Percentiles rank a stretch among this genome's conserved stretches.
These are phyloP conservation scores for Stenurella melanura DNA, from an alignment of 2,888 invertebrate genomes.

Conservation along the genomic window DNA sequence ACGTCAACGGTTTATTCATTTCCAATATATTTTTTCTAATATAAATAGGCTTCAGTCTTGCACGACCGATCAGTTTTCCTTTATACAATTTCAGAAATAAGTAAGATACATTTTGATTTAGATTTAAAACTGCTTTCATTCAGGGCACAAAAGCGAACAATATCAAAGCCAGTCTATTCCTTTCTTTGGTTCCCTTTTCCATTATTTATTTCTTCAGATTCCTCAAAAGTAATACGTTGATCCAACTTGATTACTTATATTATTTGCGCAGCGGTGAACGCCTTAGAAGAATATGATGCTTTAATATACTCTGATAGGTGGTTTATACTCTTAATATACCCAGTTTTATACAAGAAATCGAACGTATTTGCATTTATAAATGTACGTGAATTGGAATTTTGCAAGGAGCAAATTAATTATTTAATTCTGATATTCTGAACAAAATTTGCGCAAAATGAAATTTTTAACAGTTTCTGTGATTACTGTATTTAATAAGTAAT, in stretches of 20 bases:
- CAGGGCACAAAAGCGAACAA: slow-evolving; percentile 12
- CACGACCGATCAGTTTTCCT: slow-evolving; percentile 6
- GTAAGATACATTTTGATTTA: slow-evolving; percentile 8
- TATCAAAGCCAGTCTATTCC: slow-evolving; percentile 25
- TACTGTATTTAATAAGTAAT: too few species aligned
- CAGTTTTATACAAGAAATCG: too few species aligned
- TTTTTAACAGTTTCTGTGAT: too few species aligned
- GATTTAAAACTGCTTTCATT: slow-evolving; percentile 22
- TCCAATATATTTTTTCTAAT: too few species aligned
- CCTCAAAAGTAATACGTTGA: slow-evolving; percentile 8
- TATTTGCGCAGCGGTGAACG: neutral
- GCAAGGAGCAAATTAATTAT: too few species aligned
- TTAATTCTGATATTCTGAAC: too few species aligned
- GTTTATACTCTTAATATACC: too few species aligned
- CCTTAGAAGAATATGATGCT: neutral
- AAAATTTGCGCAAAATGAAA: too few species aligned
- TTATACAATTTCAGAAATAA: slow-evolving; percentile 13
- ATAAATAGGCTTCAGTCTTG: too few species aligned
- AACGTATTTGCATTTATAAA: too few species aligned
- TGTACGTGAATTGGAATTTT: too few species aligned
- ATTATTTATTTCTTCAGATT: slow-evolving; percentile 23
- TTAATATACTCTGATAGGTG: neutral
- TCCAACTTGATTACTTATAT: slow-evolving; percentile 20
- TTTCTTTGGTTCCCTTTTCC: slow-evolving; percentile 15
- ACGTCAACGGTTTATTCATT: too few species aligned